A percentile compares a stretch with the other conserved stretches of the same genome.
Conservation (phyloP, 2,797 vertebrate genomes). For the Leptoclinus maculatus region DNA sequence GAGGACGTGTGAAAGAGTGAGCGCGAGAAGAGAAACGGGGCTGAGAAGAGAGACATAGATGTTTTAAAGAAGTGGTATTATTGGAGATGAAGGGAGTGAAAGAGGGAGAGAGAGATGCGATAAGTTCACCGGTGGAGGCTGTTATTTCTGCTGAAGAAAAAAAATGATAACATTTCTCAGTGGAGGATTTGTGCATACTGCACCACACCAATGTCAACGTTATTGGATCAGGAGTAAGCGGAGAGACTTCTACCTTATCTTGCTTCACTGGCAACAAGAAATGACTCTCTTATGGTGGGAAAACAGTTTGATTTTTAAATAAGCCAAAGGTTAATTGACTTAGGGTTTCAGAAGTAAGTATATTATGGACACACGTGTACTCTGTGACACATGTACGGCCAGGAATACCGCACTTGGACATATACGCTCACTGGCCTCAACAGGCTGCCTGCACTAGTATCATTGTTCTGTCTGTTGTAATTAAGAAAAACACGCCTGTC, state of each 20-base stretch:
- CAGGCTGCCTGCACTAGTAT: constrained; percentile 32
- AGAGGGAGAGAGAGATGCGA: constrained; percentile 56
- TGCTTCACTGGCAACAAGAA: constrained; percentile 32
- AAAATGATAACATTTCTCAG: constrained; percentile 69
- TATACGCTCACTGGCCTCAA: constrained; percentile 19
- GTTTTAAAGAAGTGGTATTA: constrained; percentile 61
- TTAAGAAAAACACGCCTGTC: constrained; percentile 73
- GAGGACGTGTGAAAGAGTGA: constrained; percentile 14
- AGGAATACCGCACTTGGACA: constrained; percentile 33
- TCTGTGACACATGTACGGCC: constrained; percentile 11
- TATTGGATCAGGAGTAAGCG: constrained; percentile 58
- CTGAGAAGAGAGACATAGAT: constrained; percentile 25
- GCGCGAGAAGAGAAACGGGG: neutral
- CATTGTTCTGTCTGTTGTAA: constrained; percentile 75
- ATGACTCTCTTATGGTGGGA: constrained; percentile 27
- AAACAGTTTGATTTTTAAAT: constrained; percentile 10
- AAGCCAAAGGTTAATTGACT: constrained; percentile 14
- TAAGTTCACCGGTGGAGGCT: constrained; percentile 60
- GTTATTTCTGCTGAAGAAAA: constrained; percentile 68
- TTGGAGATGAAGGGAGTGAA: constrained; percentile 65
- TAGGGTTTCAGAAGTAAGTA: constrained; percentile 30
- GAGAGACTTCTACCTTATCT: constrained; percentile 52
- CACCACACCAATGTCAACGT: constrained; percentile 46
- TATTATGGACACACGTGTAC: neutral
- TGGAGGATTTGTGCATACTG: constrained; percentile 61